Conservation (phyloP, 2,113 vertebrate genomes). For the Syrmaticus mikado region DNA sequence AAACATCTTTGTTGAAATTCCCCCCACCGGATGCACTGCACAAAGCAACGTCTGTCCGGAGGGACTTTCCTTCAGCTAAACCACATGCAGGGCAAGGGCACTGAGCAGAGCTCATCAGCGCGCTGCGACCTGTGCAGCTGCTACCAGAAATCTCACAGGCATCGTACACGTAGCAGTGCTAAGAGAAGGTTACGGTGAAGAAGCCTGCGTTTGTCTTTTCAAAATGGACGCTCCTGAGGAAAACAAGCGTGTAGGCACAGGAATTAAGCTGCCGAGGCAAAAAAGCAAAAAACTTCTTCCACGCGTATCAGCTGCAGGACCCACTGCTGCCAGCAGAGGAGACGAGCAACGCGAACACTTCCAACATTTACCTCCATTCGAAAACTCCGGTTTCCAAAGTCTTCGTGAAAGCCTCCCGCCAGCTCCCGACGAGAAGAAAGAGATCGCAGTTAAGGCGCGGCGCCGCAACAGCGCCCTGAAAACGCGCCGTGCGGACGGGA, state of each 20-base stretch:
- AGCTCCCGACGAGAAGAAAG: accelerated
- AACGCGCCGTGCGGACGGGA: not conserved
- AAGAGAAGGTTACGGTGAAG: accelerated
- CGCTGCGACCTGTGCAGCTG: not conserved
- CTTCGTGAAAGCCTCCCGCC: accelerated
- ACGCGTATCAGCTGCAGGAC: accelerated
- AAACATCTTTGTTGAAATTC: not conserved
- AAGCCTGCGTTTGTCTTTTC: not conserved
- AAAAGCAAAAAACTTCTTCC: not conserved
- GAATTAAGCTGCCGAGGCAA: not conserved
- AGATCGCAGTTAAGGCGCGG: accelerated
- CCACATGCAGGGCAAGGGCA: not conserved
- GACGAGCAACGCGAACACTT: accelerated
- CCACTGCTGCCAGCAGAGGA: not conserved
- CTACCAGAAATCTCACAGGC: not conserved
- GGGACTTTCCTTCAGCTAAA: not conserved
- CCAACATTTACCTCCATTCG: accelerated
- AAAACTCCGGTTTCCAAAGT: not conserved
- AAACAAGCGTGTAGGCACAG: accelerated
- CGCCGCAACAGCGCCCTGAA: not conserved
- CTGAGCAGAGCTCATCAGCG: accelerated
- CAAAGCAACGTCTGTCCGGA: not conserved
- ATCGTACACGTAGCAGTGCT: accelerated
- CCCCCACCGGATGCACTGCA: too few species aligned
- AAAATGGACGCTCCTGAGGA: not conserved